These are phyloP conservation scores for Drosophila longiperda DNA, from an alignment of 2,888 invertebrate genomes.

Conservation along the genomic window DNA sequence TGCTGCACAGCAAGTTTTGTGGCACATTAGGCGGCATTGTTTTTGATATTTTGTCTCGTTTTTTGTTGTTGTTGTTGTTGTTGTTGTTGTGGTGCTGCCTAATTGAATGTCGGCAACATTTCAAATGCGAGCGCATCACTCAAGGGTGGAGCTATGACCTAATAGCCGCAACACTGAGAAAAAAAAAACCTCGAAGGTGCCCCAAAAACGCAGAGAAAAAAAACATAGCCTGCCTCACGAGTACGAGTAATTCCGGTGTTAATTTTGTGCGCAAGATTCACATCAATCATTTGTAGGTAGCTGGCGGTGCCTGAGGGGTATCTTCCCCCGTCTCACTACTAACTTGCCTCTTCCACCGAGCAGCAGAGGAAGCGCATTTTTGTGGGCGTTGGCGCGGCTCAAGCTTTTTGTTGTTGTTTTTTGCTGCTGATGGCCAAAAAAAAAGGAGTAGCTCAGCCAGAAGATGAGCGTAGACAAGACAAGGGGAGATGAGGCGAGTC, in stretches of 20 bases:
- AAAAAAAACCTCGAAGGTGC: background rate
- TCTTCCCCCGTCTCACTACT: background rate
- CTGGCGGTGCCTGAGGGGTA: slow-evolving; percentile 27
- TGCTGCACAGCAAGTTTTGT: slow-evolving; percentile 31
- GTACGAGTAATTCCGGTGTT: slow-evolving; percentile 83
- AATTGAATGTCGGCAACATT: slow-evolving; percentile 78
- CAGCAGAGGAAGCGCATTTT: slow-evolving; percentile 52
- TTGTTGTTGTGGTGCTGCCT: slow-evolving; percentile 31
- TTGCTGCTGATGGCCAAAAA: slow-evolving; percentile 25
- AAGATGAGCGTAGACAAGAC: background rate
- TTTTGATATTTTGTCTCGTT: slow-evolving; percentile 39
- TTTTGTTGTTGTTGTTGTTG: slow-evolving; percentile 26
- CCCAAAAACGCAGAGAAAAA: background rate
- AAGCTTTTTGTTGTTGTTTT: slow-evolving; percentile 50
- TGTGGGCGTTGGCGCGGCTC: slow-evolving; percentile 74
- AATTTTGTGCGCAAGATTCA: slow-evolving; percentile 74
- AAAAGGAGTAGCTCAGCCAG: slow-evolving; percentile 60
- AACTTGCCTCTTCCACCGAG: background rate
- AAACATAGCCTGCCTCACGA: slow-evolving; percentile 20
- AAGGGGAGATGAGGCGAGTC: background rate
- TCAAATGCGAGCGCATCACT: slow-evolving; percentile 70
- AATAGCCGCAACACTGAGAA: slow-evolving; percentile 39
- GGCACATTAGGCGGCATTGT: slow-evolving; percentile 61
- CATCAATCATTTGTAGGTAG: slow-evolving; percentile 77
- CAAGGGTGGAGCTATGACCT: slow-evolving; percentile 47